Conservation (phyloP, 2,113 vertebrate genomes). For the Trochalopteron elliotii region DNA sequence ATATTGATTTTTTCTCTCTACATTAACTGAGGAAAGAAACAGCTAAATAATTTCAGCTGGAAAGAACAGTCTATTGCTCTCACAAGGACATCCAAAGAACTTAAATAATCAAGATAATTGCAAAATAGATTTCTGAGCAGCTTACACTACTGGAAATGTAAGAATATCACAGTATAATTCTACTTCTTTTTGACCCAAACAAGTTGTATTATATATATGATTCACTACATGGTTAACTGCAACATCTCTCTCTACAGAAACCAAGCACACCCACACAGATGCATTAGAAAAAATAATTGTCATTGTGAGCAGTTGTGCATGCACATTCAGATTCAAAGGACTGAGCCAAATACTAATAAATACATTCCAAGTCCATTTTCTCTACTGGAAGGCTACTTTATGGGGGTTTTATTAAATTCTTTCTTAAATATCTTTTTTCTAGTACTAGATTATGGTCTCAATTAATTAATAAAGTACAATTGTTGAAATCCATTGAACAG, state of each 20-base stretch:
- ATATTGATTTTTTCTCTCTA: slow-evolving; percentile 25
- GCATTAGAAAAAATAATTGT: slow-evolving; percentile 1
- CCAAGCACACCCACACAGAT: not conserved
- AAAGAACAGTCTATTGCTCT: not conserved
- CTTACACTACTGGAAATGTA: not conserved
- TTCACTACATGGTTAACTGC: not conserved
- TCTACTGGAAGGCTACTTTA: not conserved
- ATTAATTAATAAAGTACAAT: not conserved
- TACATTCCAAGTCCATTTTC: not conserved
- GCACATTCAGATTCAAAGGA: not conserved
- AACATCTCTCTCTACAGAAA: not conserved
- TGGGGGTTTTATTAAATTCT: not conserved
- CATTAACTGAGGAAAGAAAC: slow-evolving; percentile 24
- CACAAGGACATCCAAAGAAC: slow-evolving; percentile 1
- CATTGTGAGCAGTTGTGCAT: not conserved
- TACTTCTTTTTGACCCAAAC: not conserved
- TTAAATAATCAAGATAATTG: slow-evolving; percentile 32
- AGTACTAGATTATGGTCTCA: not conserved
- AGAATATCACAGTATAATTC: not conserved
- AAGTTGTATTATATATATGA: not conserved
- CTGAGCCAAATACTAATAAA: not conserved
- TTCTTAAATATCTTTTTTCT: not conserved
- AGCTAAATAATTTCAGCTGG: slow-evolving; percentile 29
- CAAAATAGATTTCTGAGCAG: not conserved
- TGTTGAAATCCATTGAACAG: not conserved